A percentile compares a stretch with the other conserved stretches of the same genome.
Conservation (phyloP, 2,797 vertebrate genomes). For the Myiothlypis chrysogaster region DNA sequence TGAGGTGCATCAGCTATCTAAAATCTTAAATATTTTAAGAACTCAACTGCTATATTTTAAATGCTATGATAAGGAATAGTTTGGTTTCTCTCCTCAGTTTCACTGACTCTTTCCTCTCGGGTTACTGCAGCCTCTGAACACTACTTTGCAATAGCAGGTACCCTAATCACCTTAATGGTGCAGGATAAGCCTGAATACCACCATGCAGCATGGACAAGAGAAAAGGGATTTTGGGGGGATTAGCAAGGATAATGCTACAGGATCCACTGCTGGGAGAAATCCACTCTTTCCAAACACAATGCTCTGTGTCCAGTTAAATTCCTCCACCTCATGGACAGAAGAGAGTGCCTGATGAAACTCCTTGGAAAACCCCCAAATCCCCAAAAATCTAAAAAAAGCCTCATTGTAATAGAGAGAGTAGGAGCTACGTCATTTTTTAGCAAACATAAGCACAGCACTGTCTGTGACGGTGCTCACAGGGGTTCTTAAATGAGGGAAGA, state of each 20-base stretch:
- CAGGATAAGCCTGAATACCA: slow-evolving; percentile 6
- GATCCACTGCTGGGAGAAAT: slow-evolving; percentile 4
- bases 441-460: neutral
- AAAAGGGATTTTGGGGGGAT: slow-evolving; percentile 25
- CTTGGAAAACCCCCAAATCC: fast-evolving
- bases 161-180: slow-evolving; percentile 18
- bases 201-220: neutral
- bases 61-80: neutral
- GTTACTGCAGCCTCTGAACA: neutral
- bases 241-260: neutral
- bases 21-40: neutral
- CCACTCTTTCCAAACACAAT: neutral
- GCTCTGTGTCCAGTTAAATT: neutral
- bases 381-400: neutral
- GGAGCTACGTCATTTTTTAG: neutral
- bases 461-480: too few species aligned
- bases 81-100: neutral
- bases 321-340: neutral
- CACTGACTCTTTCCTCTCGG: neutral
- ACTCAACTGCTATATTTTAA: neutral
- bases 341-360: neutral
- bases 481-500: too few species aligned
- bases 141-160: neutral
- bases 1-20: neutral
- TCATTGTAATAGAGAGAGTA: neutral